These are phyloP conservation scores for Drosophila orosa DNA, from an alignment of 1,140 invertebrate genomes.

Conservation along the genomic window DNA sequence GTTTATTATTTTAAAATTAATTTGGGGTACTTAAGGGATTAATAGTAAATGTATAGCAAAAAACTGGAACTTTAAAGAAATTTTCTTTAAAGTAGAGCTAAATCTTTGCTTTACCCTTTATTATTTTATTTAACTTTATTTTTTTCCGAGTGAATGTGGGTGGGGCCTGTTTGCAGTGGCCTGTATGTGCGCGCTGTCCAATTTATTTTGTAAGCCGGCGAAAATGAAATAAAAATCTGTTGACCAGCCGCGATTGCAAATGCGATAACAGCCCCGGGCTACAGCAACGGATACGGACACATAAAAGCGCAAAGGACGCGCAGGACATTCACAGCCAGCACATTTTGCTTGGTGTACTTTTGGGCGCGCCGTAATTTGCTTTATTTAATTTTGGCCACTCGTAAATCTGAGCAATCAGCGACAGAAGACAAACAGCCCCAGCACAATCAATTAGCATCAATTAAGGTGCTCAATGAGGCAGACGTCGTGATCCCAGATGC, in stretches of 20 bases:
- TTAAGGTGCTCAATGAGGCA: slow-evolving; percentile 63
- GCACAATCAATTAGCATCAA: slow-evolving; percentile 75
- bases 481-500: slow-evolving; percentile 16
- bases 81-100: not conserved
- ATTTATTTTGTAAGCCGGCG: slow-evolving; percentile 61
- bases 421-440: slow-evolving; percentile 35
- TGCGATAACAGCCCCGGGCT: slow-evolving; percentile 55
- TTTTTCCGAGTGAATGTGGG: slow-evolving; percentile 3
- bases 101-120: rapidly evolving
- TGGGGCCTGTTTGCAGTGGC: slow-evolving; percentile 3
- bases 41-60: too few species aligned
- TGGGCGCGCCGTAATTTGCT: slow-evolving; percentile 46
- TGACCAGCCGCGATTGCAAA: slow-evolving; percentile 50
- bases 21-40: too few species aligned
- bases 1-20: not conserved
- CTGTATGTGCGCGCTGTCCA: slow-evolving; percentile 24
- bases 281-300: slow-evolving; percentile 1
- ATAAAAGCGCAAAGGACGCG: slow-evolving; percentile 22
- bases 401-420: slow-evolving; percentile 69
- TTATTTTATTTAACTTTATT: not conserved
- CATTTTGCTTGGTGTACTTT: slow-evolving; percentile 42
- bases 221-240: slow-evolving; percentile 73
- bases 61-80: too few species aligned
- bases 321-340: slow-evolving; percentile 24
- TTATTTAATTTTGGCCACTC: slow-evolving; percentile 76